Conservation (phyloP, 2,797 vertebrate genomes). For the Coregonus ussuriensis region DNA sequence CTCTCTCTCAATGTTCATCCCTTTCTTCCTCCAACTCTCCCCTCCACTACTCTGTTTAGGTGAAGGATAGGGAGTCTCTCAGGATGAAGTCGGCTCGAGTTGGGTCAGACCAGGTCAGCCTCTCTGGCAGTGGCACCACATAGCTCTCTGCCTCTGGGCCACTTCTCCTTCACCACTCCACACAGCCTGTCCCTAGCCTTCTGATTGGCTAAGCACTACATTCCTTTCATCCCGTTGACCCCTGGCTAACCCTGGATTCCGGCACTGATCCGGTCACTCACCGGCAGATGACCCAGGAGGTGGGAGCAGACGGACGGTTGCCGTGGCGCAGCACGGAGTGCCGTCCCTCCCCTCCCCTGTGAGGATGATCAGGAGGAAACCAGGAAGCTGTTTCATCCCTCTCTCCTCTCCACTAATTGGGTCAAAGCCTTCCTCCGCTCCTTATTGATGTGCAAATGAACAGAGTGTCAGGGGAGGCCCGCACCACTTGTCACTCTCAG, state of each 20-base stretch:
- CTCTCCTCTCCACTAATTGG: conserved; percentile 70
- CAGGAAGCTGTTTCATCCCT: conserved; percentile 48
- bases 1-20: conserved; percentile 8
- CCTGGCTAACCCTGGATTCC: conserved; percentile 37
- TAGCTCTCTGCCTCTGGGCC: neutral
- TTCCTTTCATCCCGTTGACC: conserved; percentile 50
- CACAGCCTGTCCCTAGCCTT: neutral
- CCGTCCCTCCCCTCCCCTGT: conserved; percentile 8
- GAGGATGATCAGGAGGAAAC: conserved; percentile 54
- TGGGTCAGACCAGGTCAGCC: neutral
- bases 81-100: neutral
- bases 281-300: neutral
- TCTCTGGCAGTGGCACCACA: conserved; percentile 2
- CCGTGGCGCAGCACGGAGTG: neutral
- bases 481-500: conserved; percentile 66
- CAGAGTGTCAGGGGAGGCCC: conserved; percentile 52
- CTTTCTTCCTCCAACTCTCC: neutral
- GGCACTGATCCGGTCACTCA: conserved; percentile 24
- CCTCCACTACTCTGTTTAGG: neutral
- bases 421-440: conserved; percentile 69
- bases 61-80: neutral
- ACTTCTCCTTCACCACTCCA: conserved; percentile 1
- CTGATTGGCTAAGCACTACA: conserved; percentile 28
- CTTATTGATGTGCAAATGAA: conserved; percentile 77
- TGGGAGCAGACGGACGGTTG: conserved; percentile 22